Conservation (phyloP, 2,797 vertebrate genomes). For the Sus cebifrons region DNA sequence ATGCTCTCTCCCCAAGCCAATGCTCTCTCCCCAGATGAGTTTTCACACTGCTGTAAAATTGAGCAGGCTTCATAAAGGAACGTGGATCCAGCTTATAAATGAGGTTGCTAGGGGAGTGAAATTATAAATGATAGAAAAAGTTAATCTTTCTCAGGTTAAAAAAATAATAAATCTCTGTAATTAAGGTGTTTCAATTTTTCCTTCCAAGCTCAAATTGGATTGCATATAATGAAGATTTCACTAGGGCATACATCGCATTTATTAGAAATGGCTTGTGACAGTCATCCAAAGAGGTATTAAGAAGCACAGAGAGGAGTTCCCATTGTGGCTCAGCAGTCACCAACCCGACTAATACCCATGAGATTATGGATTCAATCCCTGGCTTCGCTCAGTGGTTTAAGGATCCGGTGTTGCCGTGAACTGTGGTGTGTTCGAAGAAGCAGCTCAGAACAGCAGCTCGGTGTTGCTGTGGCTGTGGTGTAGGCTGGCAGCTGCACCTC, state of each 20-base stretch:
- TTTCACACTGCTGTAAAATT: conserved; percentile 47
- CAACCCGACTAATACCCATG: too few species aligned
- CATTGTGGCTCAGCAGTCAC: too few species aligned
- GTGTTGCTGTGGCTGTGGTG: too few species aligned
- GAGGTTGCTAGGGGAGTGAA: not conserved
- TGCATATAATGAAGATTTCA: conserved; percentile 40
- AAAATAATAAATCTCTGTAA: conserved; percentile 56
- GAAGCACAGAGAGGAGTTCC: not conserved
- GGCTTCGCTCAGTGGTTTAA: too few species aligned
- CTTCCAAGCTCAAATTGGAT: conserved; percentile 6
- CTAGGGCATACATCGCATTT: not conserved
- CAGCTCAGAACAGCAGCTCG: too few species aligned
- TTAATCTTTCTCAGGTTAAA: conserved; percentile 62
- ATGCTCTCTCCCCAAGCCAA: not conserved
- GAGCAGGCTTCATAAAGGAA: conserved; percentile 17
- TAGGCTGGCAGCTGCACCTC: too few species aligned
- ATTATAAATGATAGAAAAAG: conserved; percentile 56
- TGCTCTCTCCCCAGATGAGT: not conserved
- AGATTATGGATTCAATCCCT: too few species aligned
- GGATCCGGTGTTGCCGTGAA: too few species aligned
- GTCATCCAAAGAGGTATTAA: not conserved
- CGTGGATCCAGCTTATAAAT: not conserved
- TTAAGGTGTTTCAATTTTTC: conserved; percentile 45
- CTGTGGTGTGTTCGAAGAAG: too few species aligned
- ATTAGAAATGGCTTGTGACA: not conserved